Evolutionary conservation across 2,888 invertebrate species (phyloP), one percentile per base, ranked within the genome.

Genomic region (Microplitis manilae): DNA sequence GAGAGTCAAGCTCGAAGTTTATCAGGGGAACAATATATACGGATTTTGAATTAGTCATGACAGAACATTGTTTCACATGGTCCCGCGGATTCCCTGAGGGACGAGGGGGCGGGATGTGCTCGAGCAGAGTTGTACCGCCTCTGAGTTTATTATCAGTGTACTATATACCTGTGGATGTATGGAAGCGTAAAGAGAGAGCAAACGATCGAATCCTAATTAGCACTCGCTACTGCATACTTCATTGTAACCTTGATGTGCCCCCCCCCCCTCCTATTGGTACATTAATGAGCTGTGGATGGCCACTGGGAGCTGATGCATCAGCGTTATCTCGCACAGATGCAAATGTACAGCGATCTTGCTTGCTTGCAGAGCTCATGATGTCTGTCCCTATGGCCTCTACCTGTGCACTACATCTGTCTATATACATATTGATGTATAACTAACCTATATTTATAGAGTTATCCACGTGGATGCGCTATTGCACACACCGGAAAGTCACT

Each of bases 401-500:
- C 50, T 50, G 50, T 50, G 13, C 50, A 5, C 9, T 7, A 50
- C 9, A 50, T 50, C 50, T 50, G 13, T 50, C 50, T 50, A 50
- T 50, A 50, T 50, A 13, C 13, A 50, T 50, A 50, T 50, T 8
- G 50, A 50, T 50, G 50, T 8, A 50, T 50, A 50, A 13, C 50
- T 50, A 50, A 50, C 50, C 50, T 50, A 50, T 50, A 50, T 13
- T 13, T 8, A 50, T 50, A 50, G 2, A 50, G 50, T 50, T 13
- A 50, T 50, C 50, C 50, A 50, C 50, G 50, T 50, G 50, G 50
- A 50, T n/a, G 77, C 67, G 60, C 80, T 78, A 83, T 82, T 84
- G 84, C 82, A 80, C 71, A 68, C 77, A 76, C 80, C 81, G 81
- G 84, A 82, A 82, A 84, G 85, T 83, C 84, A 85, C 84, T 85